Conservation (phyloP, 2,888 invertebrate genomes). For the Aporophyla nigra region DNA sequence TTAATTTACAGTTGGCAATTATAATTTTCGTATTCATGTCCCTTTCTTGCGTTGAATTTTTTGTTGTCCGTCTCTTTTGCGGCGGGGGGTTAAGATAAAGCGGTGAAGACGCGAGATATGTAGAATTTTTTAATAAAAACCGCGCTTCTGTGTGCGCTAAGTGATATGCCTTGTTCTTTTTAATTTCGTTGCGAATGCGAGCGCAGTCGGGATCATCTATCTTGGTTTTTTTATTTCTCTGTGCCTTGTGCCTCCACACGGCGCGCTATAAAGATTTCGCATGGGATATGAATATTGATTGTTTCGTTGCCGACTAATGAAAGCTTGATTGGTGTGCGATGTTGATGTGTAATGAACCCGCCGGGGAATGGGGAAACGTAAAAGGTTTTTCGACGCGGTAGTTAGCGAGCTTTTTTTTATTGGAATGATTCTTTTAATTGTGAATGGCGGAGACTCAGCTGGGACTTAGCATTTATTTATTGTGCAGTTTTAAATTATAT, state of each 20-base stretch:
- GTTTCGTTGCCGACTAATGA: slow-evolving; percentile 86
- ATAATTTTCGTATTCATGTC: slow-evolving; percentile 89
- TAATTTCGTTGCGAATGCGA: slow-evolving; percentile 89
- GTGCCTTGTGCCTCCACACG: slow-evolving; percentile 66
- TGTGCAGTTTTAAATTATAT: slow-evolving; percentile 18
- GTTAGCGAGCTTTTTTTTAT: slow-evolving; percentile 72
- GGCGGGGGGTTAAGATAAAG: slow-evolving; percentile 85
- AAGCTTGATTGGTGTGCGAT: slow-evolving; percentile 88
- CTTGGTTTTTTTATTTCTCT: slow-evolving; percentile 76
- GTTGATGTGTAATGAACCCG: slow-evolving; percentile 85
- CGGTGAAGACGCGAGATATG: slow-evolving; percentile 89
- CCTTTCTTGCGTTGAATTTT: slow-evolving; percentile 85
- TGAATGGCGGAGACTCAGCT: slow-evolving; percentile 65
- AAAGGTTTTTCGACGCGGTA: slow-evolving; percentile 77
- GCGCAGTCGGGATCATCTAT: slow-evolving; percentile 87
- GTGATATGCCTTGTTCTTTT: slow-evolving; percentile 91
- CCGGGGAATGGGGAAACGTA: slow-evolving; percentile 76
- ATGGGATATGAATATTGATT: slow-evolving; percentile 91
- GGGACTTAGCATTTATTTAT: slow-evolving; percentile 45
- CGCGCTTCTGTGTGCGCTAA: slow-evolving; percentile 90
- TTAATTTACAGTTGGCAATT: slow-evolving; percentile 91
- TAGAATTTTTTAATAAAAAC: slow-evolving; percentile 90
- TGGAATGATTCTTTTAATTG: slow-evolving; percentile 74
- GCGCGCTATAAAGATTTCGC: slow-evolving; percentile 87
- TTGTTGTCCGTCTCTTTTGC: slow-evolving; percentile 82